Conservation (phyloP, 1,140 invertebrate species). For the Alviniconcha marisindica region DNA sequence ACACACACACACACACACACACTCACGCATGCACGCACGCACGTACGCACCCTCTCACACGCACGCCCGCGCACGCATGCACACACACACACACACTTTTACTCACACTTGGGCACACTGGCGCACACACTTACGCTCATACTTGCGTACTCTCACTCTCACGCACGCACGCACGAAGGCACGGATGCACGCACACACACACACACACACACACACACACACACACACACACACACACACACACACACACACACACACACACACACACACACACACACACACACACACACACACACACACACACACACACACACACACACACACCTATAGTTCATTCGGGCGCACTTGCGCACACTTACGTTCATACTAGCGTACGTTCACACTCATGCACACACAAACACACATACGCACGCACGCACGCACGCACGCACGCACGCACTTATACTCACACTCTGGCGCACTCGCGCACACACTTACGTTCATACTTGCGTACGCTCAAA, state of each 20-base stretch:
- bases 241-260: constrained; percentile 12
- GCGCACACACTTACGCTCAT: neutral
- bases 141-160: too few species aligned
- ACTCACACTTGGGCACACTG: neutral
- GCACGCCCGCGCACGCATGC: neutral
- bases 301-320: too few species aligned
- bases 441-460: too few species aligned
- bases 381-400: too few species aligned
- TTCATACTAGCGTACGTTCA: too few species aligned
- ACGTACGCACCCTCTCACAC: neutral
- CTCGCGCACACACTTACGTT: too few species aligned
- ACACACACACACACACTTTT: neutral
- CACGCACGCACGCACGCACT: too few species aligned
- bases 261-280: neutral
- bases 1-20: neutral
- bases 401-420: too few species aligned
- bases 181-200: neutral
- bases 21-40: neutral
- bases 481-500: too few species aligned
- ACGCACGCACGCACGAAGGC: neutral
- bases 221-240: neutral
- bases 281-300: too few species aligned
- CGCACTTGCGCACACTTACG: too few species aligned
- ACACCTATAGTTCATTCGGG: too few species aligned
- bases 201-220: neutral